phyloP scores from a whole-genome alignment of 2,888 invertebrate species.

The Lepidocyrtoides sp. region DNA sequence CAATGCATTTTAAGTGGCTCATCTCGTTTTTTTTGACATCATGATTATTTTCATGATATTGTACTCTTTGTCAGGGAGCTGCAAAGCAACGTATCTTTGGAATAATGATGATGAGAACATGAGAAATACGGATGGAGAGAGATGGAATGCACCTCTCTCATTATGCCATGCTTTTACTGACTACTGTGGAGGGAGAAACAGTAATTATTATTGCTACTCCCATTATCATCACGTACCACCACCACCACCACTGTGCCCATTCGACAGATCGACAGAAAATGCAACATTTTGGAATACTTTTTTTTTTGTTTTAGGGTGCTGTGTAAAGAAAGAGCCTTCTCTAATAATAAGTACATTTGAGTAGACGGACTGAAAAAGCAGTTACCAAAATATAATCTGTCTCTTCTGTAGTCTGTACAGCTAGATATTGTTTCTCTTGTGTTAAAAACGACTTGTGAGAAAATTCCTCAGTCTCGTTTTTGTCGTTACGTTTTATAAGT shows the following conservation, averaged over 20 bases:
- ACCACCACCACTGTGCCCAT: not conserved
- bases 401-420: not conserved
- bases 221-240: not conserved
- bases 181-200: not conserved
- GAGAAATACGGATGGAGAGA: not conserved
- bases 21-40: slow-evolving; percentile 14
- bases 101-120: slow-evolving; percentile 23
- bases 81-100: not conserved
- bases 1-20: slow-evolving; percentile 63
- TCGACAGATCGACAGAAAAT: not conserved
- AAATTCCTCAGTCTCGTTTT: slow-evolving; percentile 7
- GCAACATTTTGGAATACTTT: no score
- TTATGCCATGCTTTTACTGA: not conserved
- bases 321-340: not conserved
- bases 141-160: not conserved
- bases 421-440: not conserved
- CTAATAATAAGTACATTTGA: no score
- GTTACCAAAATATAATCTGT: not conserved
- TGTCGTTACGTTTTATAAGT: slow-evolving; percentile 29
- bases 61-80: slow-evolving; percentile 34
- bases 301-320: not conserved
- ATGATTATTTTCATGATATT: not conserved
- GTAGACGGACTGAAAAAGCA: not conserved
- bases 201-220: slow-evolving; percentile 21
- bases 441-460: not conserved